Conservation (phyloP, 2,113 vertebrate species). For the Microtus ochrogaster region DNA sequence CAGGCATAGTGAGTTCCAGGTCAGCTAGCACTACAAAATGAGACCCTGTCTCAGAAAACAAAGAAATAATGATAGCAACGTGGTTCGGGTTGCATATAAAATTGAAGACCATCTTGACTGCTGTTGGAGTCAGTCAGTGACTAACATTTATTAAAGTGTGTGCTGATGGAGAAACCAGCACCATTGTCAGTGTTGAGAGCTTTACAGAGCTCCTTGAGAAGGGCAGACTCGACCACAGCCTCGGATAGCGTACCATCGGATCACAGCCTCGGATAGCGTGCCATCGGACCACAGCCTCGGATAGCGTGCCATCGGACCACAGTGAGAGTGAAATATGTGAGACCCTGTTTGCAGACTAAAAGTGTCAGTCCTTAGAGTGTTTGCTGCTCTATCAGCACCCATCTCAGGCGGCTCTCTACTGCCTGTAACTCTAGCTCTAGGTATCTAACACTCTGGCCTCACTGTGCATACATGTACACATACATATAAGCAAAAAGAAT, state of each 20-base stretch:
- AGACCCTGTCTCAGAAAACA: neutral
- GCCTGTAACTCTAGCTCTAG: neutral
- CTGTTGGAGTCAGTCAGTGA: neutral
- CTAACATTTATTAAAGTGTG: neutral
- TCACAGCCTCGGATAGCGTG: too few relatives aligned
- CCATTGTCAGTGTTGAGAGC: neutral
- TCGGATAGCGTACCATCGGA: neutral
- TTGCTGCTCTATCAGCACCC: neutral
- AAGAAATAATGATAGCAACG: neutral
- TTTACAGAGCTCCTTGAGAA: neutral
- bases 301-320: neutral
- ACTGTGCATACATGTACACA: neutral
- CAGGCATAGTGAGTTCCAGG: neutral
- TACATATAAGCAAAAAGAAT: neutral
- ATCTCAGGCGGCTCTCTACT: neutral
- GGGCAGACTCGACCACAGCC: neutral
- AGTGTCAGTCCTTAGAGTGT: neutral
- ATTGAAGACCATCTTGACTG: neutral
- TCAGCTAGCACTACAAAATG: neutral
- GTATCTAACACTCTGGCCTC: neutral
- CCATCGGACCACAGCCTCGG: neutral
- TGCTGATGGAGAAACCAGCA: neutral
- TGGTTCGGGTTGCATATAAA: neutral
- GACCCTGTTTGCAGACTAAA: neutral
- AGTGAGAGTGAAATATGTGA: neutral